A percentile compares a stretch with the other conserved stretches of the same genome.
These are phyloP conservation scores for Pipistrellus kuhlii DNA, from an alignment of 2,797 vertebrate species.

Conservation along the genomic window DNA sequence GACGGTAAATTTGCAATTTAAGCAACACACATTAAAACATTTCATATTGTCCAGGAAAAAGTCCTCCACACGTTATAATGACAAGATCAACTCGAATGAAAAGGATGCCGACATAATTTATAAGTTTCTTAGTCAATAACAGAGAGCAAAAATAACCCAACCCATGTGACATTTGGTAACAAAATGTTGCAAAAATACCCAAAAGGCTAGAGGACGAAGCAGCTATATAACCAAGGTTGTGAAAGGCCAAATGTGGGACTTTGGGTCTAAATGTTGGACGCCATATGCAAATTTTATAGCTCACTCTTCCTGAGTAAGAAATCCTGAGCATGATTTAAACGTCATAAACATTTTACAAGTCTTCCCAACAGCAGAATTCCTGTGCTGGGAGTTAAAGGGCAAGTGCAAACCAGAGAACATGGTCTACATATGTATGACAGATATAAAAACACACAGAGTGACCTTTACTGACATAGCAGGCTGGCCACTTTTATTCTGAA, in stretches of 20 bases:
- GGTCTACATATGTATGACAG: constrained; percentile 66
- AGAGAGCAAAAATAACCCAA: background rate
- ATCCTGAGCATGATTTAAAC: constrained; percentile 66
- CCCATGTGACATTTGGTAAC: background rate
- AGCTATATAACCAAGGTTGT: constrained; percentile 33
- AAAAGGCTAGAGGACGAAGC: background rate
- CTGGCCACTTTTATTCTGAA: constrained; percentile 57
- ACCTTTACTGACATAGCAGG: constrained; percentile 57
- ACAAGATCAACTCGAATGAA: background rate
- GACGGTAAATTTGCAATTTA: background rate
- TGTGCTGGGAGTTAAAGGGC: constrained; percentile 75
- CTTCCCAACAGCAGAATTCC: constrained; percentile 79
- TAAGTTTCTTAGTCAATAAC: background rate
- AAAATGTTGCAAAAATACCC: constrained; percentile 44
- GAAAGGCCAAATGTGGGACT: constrained; percentile 40
- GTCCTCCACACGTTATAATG: background rate
- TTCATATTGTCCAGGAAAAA: background rate
- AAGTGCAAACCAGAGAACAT: constrained; percentile 74
- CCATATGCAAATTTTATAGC: constrained; percentile 73
- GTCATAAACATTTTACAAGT: constrained; percentile 76
- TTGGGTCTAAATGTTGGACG: constrained; percentile 64
- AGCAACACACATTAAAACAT: background rate
- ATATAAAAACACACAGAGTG: constrained; percentile 69
- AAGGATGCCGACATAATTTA: background rate
- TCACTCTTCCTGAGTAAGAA: constrained; percentile 74